Evolutionary conservation across 35 echinoderm and acorn worm genomes (phyloP).

Genomic region (Patiria miniata): DNA sequence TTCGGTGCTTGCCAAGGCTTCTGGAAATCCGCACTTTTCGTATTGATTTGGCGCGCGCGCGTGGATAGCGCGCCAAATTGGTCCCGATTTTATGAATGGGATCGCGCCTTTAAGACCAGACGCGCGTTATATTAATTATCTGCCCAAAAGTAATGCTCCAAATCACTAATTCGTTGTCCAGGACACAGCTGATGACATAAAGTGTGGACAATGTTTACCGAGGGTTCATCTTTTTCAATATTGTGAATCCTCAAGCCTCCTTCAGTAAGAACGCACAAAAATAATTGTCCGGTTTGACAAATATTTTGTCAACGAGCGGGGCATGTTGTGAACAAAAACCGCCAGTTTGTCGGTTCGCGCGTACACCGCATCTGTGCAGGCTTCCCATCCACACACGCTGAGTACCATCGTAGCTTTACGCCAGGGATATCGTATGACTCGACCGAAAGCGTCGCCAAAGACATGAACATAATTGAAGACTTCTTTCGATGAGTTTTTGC

Average conservation of each 20-base stretch:
- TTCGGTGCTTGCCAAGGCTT: not conserved
- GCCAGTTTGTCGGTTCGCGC: not conserved
- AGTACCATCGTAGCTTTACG: slow-evolving; percentile 22
- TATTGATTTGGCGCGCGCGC: slow-evolving; percentile 9
- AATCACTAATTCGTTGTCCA: too few relatives aligned
- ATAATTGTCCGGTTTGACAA: not conserved
- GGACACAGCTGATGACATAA: not conserved
- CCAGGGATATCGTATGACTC: not conserved
- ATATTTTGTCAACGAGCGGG: not conserved
- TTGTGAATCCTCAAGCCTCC: too few relatives aligned
- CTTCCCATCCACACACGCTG: not conserved
- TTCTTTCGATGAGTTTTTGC: not conserved
- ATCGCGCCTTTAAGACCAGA: slow-evolving; percentile 1
- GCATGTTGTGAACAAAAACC: slow-evolving; percentile 2
- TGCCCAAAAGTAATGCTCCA: too few relatives aligned
- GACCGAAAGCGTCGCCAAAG: not conserved
- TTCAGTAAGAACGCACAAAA: too few relatives aligned
- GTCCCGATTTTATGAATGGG: not conserved
- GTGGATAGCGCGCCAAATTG: not conserved
- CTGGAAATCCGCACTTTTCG: slow-evolving; percentile 13
- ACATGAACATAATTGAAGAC: slow-evolving; percentile 12
- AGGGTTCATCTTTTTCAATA: not conserved
- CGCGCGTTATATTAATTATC: not conserved
- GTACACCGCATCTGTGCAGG: not conserved
- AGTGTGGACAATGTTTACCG: not conserved